These are phyloP conservation scores for Desmophyllum pertusum DNA, from an alignment of 92 coral and sea anemone species.

Conservation along the genomic window DNA sequence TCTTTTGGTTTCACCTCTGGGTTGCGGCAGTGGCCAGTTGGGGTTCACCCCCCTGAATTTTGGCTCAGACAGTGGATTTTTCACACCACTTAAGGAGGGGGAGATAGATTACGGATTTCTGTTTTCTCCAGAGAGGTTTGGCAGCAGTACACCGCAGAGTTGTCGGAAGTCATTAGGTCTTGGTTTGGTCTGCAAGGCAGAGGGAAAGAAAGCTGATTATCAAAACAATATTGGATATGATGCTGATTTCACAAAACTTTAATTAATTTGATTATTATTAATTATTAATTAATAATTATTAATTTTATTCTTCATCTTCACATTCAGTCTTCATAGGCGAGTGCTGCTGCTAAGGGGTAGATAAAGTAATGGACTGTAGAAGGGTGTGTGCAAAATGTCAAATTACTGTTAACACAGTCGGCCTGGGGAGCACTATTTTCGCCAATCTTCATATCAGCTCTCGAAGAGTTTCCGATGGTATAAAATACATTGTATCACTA, in stretches of 20 bases:
- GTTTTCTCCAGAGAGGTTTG: slow-evolving; percentile 71
- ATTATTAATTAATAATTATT: too few relatives aligned
- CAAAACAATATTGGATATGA: slow-evolving; percentile 6
- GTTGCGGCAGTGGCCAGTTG: slow-evolving; percentile 34
- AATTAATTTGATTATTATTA: too few relatives aligned
- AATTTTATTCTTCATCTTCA: neutral
- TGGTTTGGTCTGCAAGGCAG: slow-evolving; percentile 33
- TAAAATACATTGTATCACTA: too few relatives aligned
- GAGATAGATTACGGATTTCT: slow-evolving; percentile 80
- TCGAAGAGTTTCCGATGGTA: too few relatives aligned
- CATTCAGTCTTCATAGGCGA: too few relatives aligned
- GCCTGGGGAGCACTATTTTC: too few relatives aligned
- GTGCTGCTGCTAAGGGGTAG: too few relatives aligned
- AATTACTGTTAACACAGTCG: too few relatives aligned
- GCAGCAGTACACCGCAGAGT: slow-evolving; percentile 71
- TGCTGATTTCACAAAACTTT: slow-evolving; percentile 25
- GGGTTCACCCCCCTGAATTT: slow-evolving; percentile 79
- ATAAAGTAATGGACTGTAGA: too few relatives aligned
- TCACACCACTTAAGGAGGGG: slow-evolving; percentile 79
- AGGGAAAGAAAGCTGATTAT: neutral
- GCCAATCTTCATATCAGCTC: too few relatives aligned
- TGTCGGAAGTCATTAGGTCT: slow-evolving; percentile 91
- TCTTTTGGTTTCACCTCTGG: slow-evolving; percentile 66
- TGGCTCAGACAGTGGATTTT: slow-evolving; percentile 80
- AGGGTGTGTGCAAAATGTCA: too few relatives aligned